Base-by-base conservation (phyloP, 2,888 invertebrate genomes). In the Perizoma affinitatum region DNA sequence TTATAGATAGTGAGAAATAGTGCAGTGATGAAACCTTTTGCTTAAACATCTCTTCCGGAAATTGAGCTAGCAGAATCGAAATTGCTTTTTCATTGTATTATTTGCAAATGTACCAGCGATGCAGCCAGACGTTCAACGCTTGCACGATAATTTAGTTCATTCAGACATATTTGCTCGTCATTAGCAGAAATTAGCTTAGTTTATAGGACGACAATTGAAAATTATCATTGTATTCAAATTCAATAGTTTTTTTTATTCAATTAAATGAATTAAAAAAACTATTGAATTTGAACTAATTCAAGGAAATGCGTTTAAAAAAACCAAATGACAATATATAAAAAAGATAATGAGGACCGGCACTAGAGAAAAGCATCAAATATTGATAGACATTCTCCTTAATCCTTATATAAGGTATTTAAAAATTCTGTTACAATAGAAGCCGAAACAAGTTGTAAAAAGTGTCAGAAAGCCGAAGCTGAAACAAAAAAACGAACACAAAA, bases 61-160 rank as follows among this genome's bases (percentile, higher is more conserved):
- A 89, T 89, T 87, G 84, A 83, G 83, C 86, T 83, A 75, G 78
- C 79, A 55, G 70, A 74, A 74, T 55, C 76, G 85, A 87, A 87
- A 90, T 90, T 88, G 90, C 84, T 87, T 88, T 88, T 88, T 88
- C 89, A 90, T 89, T 83, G 76, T 75, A 79, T 90, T 89, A 87
- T 72, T 76, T 80, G 83, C 70, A 61, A 71, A 69, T 78, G 79
- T 80, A 75, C 70, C 73, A 66, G 63, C 70, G 68, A 70, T 76
- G 78, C 78, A 75, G 68, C 72, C 68, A 69, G 66, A 67, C 71
- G 65, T 69, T 69, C 70, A 72, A 70, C 68, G 62, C 70, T 67
- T 63, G 58, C 67, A 64, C 69, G 57, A 73, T 76, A 77, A 76
- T 76, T 71, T 61, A 71, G 70, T 67, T 75, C 63, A 72, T 74